Conservation (phyloP, 2,888 invertebrate genomes). For the Aphrophora alni region DNA sequence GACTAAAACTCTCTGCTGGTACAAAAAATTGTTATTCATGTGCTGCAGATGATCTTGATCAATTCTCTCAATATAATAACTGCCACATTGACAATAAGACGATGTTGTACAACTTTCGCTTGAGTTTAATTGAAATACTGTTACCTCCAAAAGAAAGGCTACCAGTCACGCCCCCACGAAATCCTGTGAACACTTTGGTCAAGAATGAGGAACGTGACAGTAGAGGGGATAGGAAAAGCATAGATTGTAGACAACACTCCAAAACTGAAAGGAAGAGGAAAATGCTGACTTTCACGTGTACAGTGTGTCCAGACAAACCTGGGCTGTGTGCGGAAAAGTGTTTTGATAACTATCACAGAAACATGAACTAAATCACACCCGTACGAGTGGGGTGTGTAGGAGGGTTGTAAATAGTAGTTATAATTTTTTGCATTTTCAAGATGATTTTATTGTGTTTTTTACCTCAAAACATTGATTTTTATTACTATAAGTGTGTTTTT, state of each 20-base stretch:
- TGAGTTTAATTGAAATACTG: background rate
- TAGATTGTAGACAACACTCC: background rate
- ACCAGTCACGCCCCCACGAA: background rate
- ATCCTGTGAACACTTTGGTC: background rate
- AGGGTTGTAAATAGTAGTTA: constrained; percentile 17
- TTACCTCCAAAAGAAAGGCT: background rate
- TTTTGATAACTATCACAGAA: constrained; percentile 3
- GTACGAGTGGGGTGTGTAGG: background rate
- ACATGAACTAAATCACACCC: background rate
- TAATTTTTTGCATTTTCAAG: no score
- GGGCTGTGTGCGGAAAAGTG: background rate
- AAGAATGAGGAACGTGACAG: constrained; percentile 11
- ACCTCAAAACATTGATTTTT: no score
- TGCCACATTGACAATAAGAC: background rate
- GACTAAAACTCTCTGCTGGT: no score
- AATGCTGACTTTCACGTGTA: background rate
- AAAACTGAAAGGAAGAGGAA: background rate
- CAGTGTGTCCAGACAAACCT: constrained; percentile 12
- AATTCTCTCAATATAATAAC: background rate
- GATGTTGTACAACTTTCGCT: background rate
- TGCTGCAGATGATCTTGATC: background rate
- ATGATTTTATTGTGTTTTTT: no score
- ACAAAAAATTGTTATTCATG: no score
- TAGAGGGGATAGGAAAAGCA: constrained; percentile 2
- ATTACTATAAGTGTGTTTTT: no score